Base-by-base conservation (phyloP, 2,113 vertebrate species). In the Athene noctua region DNA sequence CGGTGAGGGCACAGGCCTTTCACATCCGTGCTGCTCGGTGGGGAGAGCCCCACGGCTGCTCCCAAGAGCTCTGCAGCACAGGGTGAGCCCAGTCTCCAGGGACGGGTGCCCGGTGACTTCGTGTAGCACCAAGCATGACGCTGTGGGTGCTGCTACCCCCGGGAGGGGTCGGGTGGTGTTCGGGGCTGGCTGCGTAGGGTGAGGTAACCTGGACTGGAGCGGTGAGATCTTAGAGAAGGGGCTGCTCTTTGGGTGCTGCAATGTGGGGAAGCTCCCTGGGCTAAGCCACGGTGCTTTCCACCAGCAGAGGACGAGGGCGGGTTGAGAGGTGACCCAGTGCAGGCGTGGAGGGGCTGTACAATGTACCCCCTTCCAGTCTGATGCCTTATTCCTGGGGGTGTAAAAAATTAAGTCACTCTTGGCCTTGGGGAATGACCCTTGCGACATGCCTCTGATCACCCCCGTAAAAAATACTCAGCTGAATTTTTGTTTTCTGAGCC, bases 401-500 rank as follows among this genome's bases (percentile, higher is more conserved):
- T 59, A 65, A 93, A 80, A 73, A 65, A 17, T 17, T 6, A 25
- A 18, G 54, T 70, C 15, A 19, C 32, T 12, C 42, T 82, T 42
- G 49, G 29, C 11, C 63, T 38, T 70, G 49, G 71, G 29, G 16
- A 94, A 82, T n/a, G 62, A 83, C 78, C 49, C 46, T 79, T 75
- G 78, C 77, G 79, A 65, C 66, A 72, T 82, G 70, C 13, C 58
- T 91, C 81, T 91, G 54, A 90, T 87, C 66, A 61, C 15, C 30
- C 15, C 8, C 40, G 71, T 91, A 44, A 87, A 87, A 95, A 94
- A 40, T 9, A 81, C 5, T n/a, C 66, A 2, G 5, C 47, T 75
- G 62, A 86, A 26, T 79, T 93, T 87, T 94, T 75, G n/a, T 82
- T 92, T 93, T 93, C 89, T 61, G 79, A 92, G 71, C 30, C 42